Conservation (phyloP, 2,113 vertebrate species). For the Cygnus buccinator region DNA sequence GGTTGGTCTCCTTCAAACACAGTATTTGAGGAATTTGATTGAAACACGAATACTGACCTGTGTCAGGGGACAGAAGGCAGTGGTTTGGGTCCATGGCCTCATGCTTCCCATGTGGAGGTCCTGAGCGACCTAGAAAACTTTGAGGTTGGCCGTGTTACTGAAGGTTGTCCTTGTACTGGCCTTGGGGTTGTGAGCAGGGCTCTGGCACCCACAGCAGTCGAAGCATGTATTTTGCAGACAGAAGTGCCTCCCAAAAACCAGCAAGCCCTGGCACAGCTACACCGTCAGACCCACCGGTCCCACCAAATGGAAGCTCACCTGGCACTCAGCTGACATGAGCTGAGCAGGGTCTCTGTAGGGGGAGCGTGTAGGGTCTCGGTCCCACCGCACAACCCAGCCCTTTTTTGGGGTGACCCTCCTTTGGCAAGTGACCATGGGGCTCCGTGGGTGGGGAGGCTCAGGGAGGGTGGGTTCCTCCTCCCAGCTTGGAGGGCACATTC, state of each 20-base stretch:
- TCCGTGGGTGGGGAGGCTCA: background rate
- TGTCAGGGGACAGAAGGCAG: background rate
- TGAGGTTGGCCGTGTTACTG: rapidly evolving
- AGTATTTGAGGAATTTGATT: background rate
- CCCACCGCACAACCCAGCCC: too few species aligned
- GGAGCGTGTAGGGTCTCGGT: too few species aligned
- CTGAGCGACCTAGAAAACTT: background rate
- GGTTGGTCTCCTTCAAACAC: background rate
- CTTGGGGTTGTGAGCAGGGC: background rate
- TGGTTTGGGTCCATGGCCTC: background rate
- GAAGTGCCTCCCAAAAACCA: background rate
- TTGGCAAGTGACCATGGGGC: background rate
- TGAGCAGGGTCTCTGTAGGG: background rate
- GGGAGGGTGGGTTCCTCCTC: background rate
- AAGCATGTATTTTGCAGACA: background rate
- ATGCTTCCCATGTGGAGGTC: background rate
- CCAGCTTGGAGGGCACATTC: rapidly evolving
- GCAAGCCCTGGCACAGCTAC: background rate
- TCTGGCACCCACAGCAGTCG: background rate
- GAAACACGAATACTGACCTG: rapidly evolving
- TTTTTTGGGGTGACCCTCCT: background rate
- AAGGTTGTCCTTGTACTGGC: background rate
- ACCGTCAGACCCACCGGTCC: background rate
- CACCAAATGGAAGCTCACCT: background rate
- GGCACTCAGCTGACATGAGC: background rate